Evolutionary conservation across 1,140 invertebrate genomes (phyloP).

Genomic region (Drosophila bipectinata): DNA sequence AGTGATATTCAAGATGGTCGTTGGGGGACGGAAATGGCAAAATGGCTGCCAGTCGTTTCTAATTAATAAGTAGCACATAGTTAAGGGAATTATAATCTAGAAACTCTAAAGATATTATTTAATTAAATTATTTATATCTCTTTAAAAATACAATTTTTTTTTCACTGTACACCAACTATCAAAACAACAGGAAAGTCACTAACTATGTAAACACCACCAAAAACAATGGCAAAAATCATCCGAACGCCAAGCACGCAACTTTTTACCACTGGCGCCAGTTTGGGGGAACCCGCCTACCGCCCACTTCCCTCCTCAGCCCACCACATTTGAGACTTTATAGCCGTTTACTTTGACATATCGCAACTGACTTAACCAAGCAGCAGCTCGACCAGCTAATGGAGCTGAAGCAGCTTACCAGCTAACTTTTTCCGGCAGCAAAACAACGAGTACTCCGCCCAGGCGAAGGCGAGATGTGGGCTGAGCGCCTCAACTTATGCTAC

Average conservation of each 20-base stretch:
- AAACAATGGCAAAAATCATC: constrained; percentile 41
- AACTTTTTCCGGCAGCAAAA: background rate
- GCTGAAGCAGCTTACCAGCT: constrained; percentile 41
- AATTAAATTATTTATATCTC: background rate
- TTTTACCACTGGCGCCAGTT: constrained; percentile 52
- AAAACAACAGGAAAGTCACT: constrained; percentile 33
- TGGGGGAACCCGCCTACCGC: background rate
- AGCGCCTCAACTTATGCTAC: constrained; percentile 67
- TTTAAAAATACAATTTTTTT: background rate
- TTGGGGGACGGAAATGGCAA: background rate
- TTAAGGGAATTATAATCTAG: background rate
- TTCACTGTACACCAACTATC: constrained; percentile 9
- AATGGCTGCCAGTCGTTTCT: background rate
- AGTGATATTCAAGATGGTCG: constrained; percentile 24
- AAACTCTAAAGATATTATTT: background rate
- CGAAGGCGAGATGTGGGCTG: background rate
- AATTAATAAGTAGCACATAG: constrained; percentile 3
- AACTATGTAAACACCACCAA: constrained; percentile 46
- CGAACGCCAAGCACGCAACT: constrained; percentile 53
- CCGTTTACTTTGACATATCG: constrained; percentile 64
- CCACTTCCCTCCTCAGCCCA: background rate
- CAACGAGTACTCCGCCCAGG: constrained; percentile 4
- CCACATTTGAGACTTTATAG: constrained; percentile 45
- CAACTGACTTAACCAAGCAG: constrained; percentile 34
- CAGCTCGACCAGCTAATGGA: constrained; percentile 56